Percentiles rank a stretch among this genome's conserved stretches.
Evolutionary conservation across 2,797 vertebrate genomes (phyloP).

Genomic region (Meriones psammophilus): DNA sequence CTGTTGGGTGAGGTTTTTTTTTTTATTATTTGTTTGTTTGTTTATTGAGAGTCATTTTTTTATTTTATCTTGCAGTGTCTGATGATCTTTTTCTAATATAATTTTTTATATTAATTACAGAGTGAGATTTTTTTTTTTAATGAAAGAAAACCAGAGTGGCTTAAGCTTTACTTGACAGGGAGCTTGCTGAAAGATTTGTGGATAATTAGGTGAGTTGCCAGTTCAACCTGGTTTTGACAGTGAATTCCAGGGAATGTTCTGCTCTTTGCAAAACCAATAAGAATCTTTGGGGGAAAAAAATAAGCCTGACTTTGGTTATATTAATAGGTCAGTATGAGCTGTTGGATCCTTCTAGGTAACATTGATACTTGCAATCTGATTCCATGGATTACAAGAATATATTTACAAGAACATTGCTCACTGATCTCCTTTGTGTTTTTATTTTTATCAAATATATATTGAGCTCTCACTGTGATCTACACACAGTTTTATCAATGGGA

Average conservation of each 20-base stretch:
- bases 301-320: background rate
- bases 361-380: background rate
- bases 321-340: background rate
- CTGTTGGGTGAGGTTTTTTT: background rate
- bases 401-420: background rate
- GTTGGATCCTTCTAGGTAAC: background rate
- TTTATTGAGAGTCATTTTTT: too few species aligned
- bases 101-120: too few species aligned
- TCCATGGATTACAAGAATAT: background rate
- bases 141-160: background rate
- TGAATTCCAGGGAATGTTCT: constrained; percentile 37
- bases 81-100: too few species aligned
- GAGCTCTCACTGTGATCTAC: background rate
- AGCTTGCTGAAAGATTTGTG: constrained; percentile 31
- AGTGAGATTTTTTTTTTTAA: background rate
- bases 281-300: constrained; percentile 45
- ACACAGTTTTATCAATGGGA: background rate
- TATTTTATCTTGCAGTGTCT: too few species aligned
- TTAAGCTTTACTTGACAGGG: constrained; percentile 32
- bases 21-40: too few species aligned
- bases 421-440: background rate
- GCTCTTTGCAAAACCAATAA: constrained; percentile 55
- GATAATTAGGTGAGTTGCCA: background rate
- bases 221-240: background rate
- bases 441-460: background rate